phyloP scores from a whole-genome alignment of 2,797 vertebrate genomes.

The Sternotherus odoratus region DNA sequence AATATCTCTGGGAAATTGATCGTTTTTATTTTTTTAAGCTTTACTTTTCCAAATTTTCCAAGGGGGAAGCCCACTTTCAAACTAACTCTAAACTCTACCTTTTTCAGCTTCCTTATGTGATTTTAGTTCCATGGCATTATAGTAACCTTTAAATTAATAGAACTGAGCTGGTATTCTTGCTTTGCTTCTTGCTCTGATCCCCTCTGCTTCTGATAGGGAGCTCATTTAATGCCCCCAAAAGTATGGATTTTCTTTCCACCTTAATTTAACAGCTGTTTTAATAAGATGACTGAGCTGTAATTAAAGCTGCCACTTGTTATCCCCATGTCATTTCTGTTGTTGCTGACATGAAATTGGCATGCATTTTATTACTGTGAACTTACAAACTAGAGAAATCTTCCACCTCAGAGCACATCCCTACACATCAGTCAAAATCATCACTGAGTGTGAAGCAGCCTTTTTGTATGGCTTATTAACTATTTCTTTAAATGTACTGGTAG shows the following conservation, averaged over 20 bases:
- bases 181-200: background rate
- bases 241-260: slow-evolving; percentile 10
- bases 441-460: background rate
- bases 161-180: background rate
- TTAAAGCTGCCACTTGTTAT: slow-evolving; percentile 35
- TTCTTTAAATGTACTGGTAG: background rate
- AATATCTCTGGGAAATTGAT: background rate
- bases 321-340: background rate
- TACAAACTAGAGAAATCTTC: slow-evolving; percentile 5
- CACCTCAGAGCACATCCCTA: background rate
- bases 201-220: background rate
- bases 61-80: background rate
- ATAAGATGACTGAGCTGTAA: slow-evolving; percentile 28
- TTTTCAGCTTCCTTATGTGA: background rate
- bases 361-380: slow-evolving; percentile 11
- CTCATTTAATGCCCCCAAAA: background rate
- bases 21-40: background rate
- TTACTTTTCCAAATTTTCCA: background rate
- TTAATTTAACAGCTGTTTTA: slow-evolving; percentile 37
- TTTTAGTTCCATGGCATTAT: background rate
- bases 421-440: background rate
- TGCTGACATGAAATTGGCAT: slow-evolving; percentile 2
- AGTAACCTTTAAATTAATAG: background rate
- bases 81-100: background rate
- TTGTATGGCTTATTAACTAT: background rate